Evolutionary conservation across 2,888 invertebrate species (phyloP).

Genomic region (Andrena marginata): DNA sequence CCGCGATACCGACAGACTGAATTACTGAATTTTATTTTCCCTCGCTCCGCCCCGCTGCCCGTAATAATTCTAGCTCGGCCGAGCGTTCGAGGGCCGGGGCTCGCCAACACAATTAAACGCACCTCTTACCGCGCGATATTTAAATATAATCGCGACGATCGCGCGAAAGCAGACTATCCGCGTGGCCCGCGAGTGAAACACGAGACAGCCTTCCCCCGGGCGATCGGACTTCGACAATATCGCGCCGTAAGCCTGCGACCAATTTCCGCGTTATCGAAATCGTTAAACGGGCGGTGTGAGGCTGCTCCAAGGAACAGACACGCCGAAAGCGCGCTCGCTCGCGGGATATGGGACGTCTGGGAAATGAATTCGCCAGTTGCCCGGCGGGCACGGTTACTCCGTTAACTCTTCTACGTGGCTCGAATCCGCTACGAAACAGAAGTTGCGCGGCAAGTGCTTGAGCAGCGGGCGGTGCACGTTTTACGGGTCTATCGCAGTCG

Average conservation of each 20-base stretch:
- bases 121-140: background rate
- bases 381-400: conserved; percentile 28
- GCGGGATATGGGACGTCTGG: conserved; percentile 47
- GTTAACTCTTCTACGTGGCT: conserved; percentile 60
- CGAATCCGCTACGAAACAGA: conserved; percentile 42
- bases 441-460: conserved; percentile 36
- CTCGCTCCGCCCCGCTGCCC: conserved; percentile 1
- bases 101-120: background rate
- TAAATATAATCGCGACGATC: background rate
- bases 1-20: conserved; percentile 37
- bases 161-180: background rate
- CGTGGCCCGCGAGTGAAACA: background rate
- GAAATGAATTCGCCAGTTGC: conserved; percentile 56
- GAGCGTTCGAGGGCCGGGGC: background rate
- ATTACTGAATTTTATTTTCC: conserved; percentile 50
- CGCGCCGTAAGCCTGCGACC: conserved; percentile 2
- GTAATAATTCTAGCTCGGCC: background rate
- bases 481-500: conserved; percentile 37
- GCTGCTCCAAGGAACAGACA: background rate
- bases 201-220: background rate
- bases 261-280: conserved; percentile 8
- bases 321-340: conserved; percentile 29
- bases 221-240: background rate
- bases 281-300: conserved; percentile 8
- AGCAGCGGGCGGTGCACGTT: conserved; percentile 26